Conservation (phyloP, 2,888 invertebrate species). For the Diplolepis rosae region DNA sequence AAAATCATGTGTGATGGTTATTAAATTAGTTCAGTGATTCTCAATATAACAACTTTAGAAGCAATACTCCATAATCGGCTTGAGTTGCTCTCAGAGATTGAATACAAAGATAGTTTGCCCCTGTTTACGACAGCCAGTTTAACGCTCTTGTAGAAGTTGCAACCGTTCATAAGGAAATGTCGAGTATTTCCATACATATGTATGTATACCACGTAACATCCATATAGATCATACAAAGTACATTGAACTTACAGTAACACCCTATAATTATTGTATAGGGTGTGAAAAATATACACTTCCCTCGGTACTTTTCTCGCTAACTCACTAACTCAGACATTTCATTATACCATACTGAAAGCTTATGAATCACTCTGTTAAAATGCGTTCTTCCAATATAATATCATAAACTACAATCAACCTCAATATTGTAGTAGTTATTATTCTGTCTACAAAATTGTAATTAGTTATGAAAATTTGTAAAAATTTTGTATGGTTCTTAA, state of each 20-base stretch:
- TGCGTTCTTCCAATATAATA: too few relatives aligned
- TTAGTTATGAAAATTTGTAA: too few relatives aligned
- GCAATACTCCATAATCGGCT: not conserved
- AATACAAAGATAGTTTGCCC: not conserved
- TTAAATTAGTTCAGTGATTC: too few relatives aligned
- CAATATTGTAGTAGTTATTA: too few relatives aligned
- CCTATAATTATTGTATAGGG: constrained; percentile 14
- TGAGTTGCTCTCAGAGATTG: not conserved
- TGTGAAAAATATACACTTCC: constrained; percentile 12
- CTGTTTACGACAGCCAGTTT: constrained; percentile 7
- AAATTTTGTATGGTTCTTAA: too few relatives aligned
- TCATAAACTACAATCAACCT: too few relatives aligned
- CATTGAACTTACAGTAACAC: constrained; percentile 4
- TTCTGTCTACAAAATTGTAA: too few relatives aligned
- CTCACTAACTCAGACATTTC: not conserved
- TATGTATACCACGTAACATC: not conserved
- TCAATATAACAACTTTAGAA: too few relatives aligned
- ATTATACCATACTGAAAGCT: not conserved
- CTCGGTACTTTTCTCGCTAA: constrained; percentile 1
- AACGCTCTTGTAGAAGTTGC: constrained; percentile 5
- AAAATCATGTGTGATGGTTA: too few relatives aligned
- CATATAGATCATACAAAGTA: not conserved
- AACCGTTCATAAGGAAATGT: constrained; percentile 7
- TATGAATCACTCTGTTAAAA: not conserved
- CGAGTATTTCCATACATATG: constrained; percentile 8